Conservation (phyloP, 2,797 vertebrate species). For the Fistularia commersonii region DNA sequence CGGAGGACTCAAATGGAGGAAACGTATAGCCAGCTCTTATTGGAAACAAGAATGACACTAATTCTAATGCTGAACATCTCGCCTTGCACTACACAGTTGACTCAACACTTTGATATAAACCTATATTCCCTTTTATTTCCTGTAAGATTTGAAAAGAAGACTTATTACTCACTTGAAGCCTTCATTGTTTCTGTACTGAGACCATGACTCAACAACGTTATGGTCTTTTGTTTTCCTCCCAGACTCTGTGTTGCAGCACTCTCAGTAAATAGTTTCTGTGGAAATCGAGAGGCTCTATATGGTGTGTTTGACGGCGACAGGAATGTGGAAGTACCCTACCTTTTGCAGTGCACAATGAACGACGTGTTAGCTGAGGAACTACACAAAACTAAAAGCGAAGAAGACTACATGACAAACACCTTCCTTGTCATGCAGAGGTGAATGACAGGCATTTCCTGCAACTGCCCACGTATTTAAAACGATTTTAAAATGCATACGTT, state of each 20-base stretch:
- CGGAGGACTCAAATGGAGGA: constrained; percentile 26
- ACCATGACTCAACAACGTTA: background rate
- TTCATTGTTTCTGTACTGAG: constrained; percentile 6
- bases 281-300: constrained; percentile 91
- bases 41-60: constrained; percentile 15
- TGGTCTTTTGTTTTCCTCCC: constrained; percentile 1
- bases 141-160: constrained; percentile 3
- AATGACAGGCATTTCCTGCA: too few species aligned
- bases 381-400: constrained; percentile 90
- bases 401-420: constrained; percentile 96
- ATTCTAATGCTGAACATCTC: constrained; percentile 7
- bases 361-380: constrained; percentile 94
- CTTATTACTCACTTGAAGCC: constrained; percentile 7
- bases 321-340: constrained; percentile 93
- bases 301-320: constrained; percentile 97
- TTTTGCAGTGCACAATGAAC: constrained; percentile 96
- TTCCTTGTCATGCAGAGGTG: constrained; percentile 97
- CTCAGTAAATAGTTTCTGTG: constrained; percentile 92
- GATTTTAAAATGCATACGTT: too few species aligned
- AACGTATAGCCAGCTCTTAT: constrained; percentile 7
- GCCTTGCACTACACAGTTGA: background rate
- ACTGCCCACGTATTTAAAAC: too few species aligned
- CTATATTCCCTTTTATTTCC: background rate
- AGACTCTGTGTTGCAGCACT: constrained; percentile 95
- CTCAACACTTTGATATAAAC: background rate